Evolutionary conservation across 2,113 vertebrate species (phyloP).

Genomic region (Peromyscus polionotus): DNA sequence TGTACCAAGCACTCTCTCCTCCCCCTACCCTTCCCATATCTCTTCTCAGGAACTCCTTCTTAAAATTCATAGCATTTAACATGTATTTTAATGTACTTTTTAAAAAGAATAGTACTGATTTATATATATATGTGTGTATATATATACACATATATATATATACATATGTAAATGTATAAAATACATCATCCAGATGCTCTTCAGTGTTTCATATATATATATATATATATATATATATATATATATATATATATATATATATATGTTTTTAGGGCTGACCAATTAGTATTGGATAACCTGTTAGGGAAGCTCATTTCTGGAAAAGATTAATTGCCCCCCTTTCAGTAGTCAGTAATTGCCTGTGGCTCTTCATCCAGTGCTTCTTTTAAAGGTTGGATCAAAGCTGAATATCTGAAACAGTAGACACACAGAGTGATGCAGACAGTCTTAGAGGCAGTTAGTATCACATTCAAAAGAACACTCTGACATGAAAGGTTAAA

Average conservation of each 20-base stretch:
- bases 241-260: too few species aligned
- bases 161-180: background rate
- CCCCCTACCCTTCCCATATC: background rate
- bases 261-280: background rate
- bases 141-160: background rate
- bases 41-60: background rate
- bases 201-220: too few species aligned
- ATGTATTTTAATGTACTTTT: background rate
- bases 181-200: background rate
- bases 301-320: background rate
- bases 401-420: conserved; percentile 57
- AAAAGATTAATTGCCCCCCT: background rate
- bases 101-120: background rate
- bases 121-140: too few species aligned
- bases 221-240: too few species aligned
- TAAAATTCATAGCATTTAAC: background rate
- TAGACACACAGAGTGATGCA: background rate
- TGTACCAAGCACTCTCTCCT: background rate
- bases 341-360: background rate
- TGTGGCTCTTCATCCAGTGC: background rate
- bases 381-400: conserved; percentile 44
- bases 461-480: background rate
- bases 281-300: background rate
- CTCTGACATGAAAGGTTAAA: background rate
- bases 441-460: conserved; percentile 6